Conservation (phyloP, 2,888 invertebrate genomes). For the Ischnus inquisitorius region DNA sequence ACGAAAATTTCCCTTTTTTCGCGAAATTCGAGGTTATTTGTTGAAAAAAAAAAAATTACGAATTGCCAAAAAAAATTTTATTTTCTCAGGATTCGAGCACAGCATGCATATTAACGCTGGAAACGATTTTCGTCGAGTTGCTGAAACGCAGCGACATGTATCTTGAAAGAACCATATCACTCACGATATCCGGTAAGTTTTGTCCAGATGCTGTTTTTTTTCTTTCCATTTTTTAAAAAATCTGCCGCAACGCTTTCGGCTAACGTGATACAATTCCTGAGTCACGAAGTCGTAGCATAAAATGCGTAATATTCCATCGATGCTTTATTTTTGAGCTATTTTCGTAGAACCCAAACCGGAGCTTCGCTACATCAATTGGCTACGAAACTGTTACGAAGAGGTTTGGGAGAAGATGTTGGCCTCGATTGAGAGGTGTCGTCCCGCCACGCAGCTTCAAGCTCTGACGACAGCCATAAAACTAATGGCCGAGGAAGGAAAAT, state of each 20-base stretch:
- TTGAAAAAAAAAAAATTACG: slow-evolving; percentile 5
- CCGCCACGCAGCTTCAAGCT: slow-evolving; percentile 87
- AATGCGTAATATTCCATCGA: background rate
- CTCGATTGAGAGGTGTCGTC: slow-evolving; percentile 87
- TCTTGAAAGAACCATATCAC: slow-evolving; percentile 85
- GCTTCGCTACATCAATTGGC: slow-evolving; percentile 89
- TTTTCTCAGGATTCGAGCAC: slow-evolving; percentile 80
- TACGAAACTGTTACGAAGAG: slow-evolving; percentile 90
- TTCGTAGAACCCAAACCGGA: slow-evolving; percentile 87
- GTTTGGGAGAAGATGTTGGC: slow-evolving; percentile 88
- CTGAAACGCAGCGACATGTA: slow-evolving; percentile 89
- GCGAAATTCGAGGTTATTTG: slow-evolving; percentile 19
- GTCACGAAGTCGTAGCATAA: background rate
- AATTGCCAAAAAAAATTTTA: slow-evolving; percentile 9
- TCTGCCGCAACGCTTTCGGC: background rate
- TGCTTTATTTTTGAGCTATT: slow-evolving; percentile 45
- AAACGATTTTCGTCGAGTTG: slow-evolving; percentile 90
- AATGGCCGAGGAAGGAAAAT: slow-evolving; percentile 90
- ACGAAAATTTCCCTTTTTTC: background rate
- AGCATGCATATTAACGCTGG: slow-evolving; percentile 89
- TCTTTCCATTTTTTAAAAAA: slow-evolving; percentile 19
- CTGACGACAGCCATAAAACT: slow-evolving; percentile 91
- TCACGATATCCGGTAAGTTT: slow-evolving; percentile 80
- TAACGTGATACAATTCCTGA: slow-evolving; percentile 16
- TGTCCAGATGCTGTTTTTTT: slow-evolving; percentile 28